Base-by-base conservation (phyloP, 2,113 vertebrate genomes). In the Rhinogobius similis region DNA sequence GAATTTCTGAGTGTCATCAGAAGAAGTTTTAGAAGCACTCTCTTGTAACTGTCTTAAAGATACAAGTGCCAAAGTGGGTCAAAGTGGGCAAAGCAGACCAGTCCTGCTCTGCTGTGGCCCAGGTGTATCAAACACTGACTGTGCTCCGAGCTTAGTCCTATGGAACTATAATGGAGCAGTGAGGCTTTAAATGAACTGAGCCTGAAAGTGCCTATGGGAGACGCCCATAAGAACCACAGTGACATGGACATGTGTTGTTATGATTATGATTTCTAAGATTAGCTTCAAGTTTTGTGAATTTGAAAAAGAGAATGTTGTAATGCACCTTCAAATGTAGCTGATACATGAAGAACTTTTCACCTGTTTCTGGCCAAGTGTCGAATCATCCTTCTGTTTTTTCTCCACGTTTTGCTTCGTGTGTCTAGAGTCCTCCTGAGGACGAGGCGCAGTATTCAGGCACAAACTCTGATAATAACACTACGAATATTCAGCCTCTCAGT, bases 161-260 rank as follows among this genome's bases (percentile, higher is more conserved):
- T 92, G 93, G 93, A 58, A 93, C 92, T 92, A 89, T 69, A 81
- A 70, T 62, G 52, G 65, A 69, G 79, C 32, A 69, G 78, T 78
- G 46, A 21, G 46, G 14, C 8, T 50, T 21, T 3, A 48, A 18
- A n/a, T 82, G 77, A 87, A 76, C 76, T 82, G 69, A 70, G 86
- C 87, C 86, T 91, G 87, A 88, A 94, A 94, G 92, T 93, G 92
- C 92, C 93, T 93, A 83, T 61, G 79, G 78, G 82, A 82, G 23
- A 55, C 23, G 4, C 81, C 77, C 77, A 58, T 16, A 87, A 56
- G 82, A 82, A 63, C 72, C 55, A 69, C 44, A 71, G 16, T 29
- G 24, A 87, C 75, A 70, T 63, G 78, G 68, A 86, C 75, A 38
- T 82, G 43, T 36, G 32, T 3, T 20, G 39, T 63, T 27, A 75